Evolutionary conservation across 2,113 vertebrate genomes (phyloP), one percentile per base, ranked within the genome.

Genomic region (Tautogolabrus adspersus): DNA sequence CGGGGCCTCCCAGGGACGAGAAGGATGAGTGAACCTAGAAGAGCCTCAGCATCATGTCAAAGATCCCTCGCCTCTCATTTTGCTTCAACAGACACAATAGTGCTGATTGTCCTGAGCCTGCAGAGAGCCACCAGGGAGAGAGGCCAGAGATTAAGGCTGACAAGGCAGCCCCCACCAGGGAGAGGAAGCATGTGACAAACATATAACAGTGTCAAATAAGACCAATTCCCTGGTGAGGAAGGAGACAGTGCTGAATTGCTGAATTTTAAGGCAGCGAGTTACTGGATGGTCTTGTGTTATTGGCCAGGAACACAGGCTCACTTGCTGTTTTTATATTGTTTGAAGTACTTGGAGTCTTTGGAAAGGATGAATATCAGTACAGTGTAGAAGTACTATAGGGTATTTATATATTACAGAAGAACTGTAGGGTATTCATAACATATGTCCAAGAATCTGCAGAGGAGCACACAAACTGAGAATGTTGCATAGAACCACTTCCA

Each of bases 71-170:
- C 69, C 78, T 47, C 77, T 75, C 52, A 70, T 80, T 81, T 80
- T 59, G 10, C 46, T 56, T 22, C 11, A 37, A 69, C 73, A 89
- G 75, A 87, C 87, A 90, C 79, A 81, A 85, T n/a, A n/a, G 81
- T 82, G 85, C 80, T 87, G 90, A 93, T 92, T 91, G 88, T 79
- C 84, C 66, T 58, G 80, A 76, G 66, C 71, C 83, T 23, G 87
- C 82, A 66, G 64, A 74, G 64, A 66, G 37, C 71, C 84, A 83
- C 73, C 72, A 46, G 81, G 75, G 84, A 85, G 81, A 77, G 55
- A 84, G 60, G 38, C 73, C 55, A 78, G 58, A 79, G 87, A 89
- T 92, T 88, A 85, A 66, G 64, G 65, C 83, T 87, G 84, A 89
- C 83, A 90, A 87, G 79, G 75, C 61, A 63, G 69, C 65, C 68